Evolutionary conservation across 2,888 invertebrate genomes (phyloP).

Genomic region (Apotomis betuletana): DNA sequence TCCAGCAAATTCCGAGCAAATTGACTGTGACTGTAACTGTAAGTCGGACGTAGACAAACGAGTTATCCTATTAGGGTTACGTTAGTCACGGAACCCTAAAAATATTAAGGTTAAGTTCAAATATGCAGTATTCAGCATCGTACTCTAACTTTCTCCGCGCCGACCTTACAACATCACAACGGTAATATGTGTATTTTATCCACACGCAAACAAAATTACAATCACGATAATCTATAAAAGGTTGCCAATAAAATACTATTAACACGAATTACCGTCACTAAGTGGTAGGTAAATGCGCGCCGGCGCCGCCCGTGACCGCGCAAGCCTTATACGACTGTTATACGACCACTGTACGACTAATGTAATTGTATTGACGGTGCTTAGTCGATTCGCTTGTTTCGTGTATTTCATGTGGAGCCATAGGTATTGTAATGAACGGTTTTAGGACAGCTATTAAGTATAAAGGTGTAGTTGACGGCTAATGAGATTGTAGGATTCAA

Average conservation of each 20-base stretch:
- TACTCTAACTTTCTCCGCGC: constrained; percentile 5
- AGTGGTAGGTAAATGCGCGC: constrained; percentile 36
- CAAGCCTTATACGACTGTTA: constrained; percentile 35
- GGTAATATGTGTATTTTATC: constrained; percentile 24
- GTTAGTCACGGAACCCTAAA: too few species aligned
- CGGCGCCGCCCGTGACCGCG: constrained; percentile 33
- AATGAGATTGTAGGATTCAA: too few species aligned
- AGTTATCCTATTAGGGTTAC: too few species aligned
- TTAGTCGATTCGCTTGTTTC: constrained; percentile 6
- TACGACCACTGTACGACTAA: constrained; percentile 10
- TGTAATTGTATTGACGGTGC: constrained; percentile 11
- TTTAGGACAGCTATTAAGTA: neutral
- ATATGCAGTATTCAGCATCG: neutral
- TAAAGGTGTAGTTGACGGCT: too few species aligned
- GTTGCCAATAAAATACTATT: constrained; percentile 52
- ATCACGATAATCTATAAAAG: constrained; percentile 49
- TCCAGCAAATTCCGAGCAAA: too few species aligned
- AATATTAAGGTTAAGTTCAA: too few species aligned
- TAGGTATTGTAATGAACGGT: neutral
- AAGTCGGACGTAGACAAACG: too few species aligned
- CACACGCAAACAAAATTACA: constrained; percentile 43
- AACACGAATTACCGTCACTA: constrained; percentile 49
- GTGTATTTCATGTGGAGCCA: neutral
- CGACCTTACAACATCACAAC: constrained; percentile 16
- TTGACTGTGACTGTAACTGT: too few species aligned